Evolutionary conservation across 2,113 vertebrate species (phyloP).

Genomic region (Mastomys natalensis): DNA sequence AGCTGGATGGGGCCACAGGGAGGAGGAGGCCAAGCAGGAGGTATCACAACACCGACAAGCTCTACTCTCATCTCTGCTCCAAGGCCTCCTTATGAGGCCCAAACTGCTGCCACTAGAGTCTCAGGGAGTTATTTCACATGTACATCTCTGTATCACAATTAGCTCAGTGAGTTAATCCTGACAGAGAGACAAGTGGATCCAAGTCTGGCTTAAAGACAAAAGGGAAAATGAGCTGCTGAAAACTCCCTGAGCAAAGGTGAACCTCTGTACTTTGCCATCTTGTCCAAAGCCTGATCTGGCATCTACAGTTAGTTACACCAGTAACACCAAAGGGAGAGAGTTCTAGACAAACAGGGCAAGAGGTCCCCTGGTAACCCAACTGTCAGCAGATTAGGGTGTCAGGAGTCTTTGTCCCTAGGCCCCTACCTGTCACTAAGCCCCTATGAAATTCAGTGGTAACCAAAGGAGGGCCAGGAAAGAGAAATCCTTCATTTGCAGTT

Average conservation of each 20-base stretch:
- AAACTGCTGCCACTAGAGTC: not conserved
- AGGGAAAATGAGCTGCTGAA: not conserved
- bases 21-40: not conserved
- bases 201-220: not conserved
- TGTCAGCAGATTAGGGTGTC: not conserved
- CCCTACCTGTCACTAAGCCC: not conserved
- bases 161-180: not conserved
- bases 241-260: not conserved
- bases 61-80: not conserved
- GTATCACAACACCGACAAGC: not conserved
- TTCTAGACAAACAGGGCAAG: not conserved
- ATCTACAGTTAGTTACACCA: not conserved
- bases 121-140: slow-evolving; percentile 7
- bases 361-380: not conserved
- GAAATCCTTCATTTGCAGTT: slow-evolving; percentile 37
- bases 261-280: not conserved
- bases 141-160: not conserved
- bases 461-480: not conserved
- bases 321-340: not conserved
- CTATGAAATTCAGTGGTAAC: slow-evolving; percentile 33
- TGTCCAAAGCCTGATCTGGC: not conserved
- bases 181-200: not conserved
- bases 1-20: not conserved
- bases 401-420: not conserved
- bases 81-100: not conserved